These are phyloP conservation scores for Drosophila santomea DNA, from an alignment of 1,140 invertebrate species.

Conservation along the genomic window DNA sequence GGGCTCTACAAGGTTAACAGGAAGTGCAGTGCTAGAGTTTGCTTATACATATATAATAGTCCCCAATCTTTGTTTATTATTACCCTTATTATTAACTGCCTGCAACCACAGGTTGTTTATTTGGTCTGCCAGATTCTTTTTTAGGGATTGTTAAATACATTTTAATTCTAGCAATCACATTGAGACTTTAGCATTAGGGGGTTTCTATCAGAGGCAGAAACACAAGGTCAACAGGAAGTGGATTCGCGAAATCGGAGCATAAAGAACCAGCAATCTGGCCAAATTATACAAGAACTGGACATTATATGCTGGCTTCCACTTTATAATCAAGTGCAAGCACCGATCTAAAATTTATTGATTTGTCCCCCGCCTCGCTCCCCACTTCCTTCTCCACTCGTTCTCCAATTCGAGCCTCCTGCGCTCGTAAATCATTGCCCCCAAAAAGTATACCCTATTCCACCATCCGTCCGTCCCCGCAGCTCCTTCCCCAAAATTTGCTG, in stretches of 20 bases:
- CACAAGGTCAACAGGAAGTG: conserved; percentile 50
- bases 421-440: conserved; percentile 67
- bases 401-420: not conserved
- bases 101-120: too few species aligned
- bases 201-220: conserved; percentile 84
- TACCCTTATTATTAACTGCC: not conserved
- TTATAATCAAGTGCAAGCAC: conserved; percentile 76
- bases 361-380: conserved; percentile 23
- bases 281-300: conserved; percentile 61
- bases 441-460: conserved; percentile 49
- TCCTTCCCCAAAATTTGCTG: conserved; percentile 40
- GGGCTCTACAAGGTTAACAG: conserved; percentile 40
- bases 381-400: not conserved
- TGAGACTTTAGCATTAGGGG: too few species aligned
- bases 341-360: conserved; percentile 78
- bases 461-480: conserved; percentile 1
- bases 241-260: conserved; percentile 52
- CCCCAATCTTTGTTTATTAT: too few species aligned
- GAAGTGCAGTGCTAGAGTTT: conserved; percentile 37
- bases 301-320: conserved; percentile 49
- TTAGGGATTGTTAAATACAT: not conserved
- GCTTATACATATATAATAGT: too few species aligned
- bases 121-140: not conserved
- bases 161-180: too few species aligned
- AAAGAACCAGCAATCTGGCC: conserved; percentile 61